These are phyloP conservation scores for Harpagus bidentatus DNA, from an alignment of 2,113 vertebrate species.

Conservation along the genomic window DNA sequence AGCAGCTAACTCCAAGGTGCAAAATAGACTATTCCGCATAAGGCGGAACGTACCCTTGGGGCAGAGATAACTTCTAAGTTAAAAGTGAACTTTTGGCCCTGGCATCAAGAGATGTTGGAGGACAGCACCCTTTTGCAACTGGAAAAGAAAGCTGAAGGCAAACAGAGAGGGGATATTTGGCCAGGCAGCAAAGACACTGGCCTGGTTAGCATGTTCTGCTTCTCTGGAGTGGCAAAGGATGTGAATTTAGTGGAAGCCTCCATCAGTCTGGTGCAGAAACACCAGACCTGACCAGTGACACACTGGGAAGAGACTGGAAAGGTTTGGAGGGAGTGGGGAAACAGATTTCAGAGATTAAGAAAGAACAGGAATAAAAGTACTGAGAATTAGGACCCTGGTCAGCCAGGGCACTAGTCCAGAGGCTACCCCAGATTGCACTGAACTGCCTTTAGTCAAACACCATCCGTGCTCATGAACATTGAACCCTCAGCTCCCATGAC, in stretches of 20 bases:
- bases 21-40: not conserved
- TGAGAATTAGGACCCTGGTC: not conserved
- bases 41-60: fast-evolving
- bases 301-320: not conserved
- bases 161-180: not conserved
- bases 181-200: not conserved
- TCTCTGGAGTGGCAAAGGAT: not conserved
- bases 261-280: not conserved
- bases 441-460: not conserved
- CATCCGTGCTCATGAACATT: not conserved
- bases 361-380: not conserved
- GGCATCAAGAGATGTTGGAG: not conserved
- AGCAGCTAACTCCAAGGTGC: not conserved
- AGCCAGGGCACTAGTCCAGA: not conserved
- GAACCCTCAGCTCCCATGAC: not conserved
- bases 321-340: not conserved
- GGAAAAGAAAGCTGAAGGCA: not conserved
- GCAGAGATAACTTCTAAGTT: not conserved
- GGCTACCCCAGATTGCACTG: not conserved
- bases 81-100: not conserved
- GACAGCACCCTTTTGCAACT: not conserved
- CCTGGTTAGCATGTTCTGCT: fast-evolving
- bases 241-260: not conserved
- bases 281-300: not conserved
- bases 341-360: not conserved